Base-by-base conservation (phyloP, 2,113 vertebrate genomes). In the Microtus ochrogaster region DNA sequence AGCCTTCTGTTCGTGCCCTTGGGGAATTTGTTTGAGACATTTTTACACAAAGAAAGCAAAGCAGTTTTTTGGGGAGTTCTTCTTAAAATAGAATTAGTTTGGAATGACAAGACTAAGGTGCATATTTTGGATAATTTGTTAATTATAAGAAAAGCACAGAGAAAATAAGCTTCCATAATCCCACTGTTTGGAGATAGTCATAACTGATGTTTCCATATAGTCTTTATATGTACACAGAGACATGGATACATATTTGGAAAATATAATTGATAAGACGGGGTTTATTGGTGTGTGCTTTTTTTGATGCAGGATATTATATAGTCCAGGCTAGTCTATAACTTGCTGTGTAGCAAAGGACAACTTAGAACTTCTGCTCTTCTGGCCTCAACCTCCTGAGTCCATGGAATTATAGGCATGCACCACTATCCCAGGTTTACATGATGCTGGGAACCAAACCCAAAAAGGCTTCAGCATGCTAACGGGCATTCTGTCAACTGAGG, bases 11-110 rank as follows among this genome's bases (percentile, higher is more conserved):
- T 83, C 24, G 12, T 86, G 68, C 21, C 92, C 70, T 76, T 88
- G 55, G 91, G 81, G 81, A 96, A 88, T 96, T 95, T 90, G 94
- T 28, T 95, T 87, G 30, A 95, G 95, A 92, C 41, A 83, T 94
- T 24, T 92, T 84, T 74, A 65, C 28, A 93, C 70, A 94, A 94
- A 94, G 41, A 26, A n/a, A 91, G 14, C 68, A 93, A 86, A 17
- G 77, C 61, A 26, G 87, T 28, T 47, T 17, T 47, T 86, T 49
- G 36, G 22, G 63, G 84, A 44, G 84, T 86, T 87, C n/a, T 94
- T 92, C 58, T 93, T 81, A 72, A 96, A 94, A 89, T 76, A 88
- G 28, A 78, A 89, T 91, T 73, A 90, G 26, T 86, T 96, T 95
- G 55, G 70, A 87, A 68, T 93, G 85, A 78, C 89, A 33, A 87